These are phyloP conservation scores for Ceyx margarethae DNA, from an alignment of 2,113 vertebrate species.

Conservation along the genomic window DNA sequence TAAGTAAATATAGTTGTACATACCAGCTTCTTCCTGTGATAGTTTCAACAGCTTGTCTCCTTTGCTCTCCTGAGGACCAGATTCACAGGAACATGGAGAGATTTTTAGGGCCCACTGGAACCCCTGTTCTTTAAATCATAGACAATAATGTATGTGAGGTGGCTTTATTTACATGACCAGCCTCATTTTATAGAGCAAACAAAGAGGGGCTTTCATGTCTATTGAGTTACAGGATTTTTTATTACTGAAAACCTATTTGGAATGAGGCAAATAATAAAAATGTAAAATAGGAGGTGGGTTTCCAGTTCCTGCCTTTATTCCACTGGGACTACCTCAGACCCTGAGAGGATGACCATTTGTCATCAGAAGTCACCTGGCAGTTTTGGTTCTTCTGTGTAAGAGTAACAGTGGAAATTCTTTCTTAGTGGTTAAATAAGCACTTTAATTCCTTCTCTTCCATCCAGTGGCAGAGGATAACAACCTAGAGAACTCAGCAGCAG, in stretches of 20 bases:
- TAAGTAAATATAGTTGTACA: background rate
- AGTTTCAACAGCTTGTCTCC: background rate
- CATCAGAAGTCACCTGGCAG: background rate
- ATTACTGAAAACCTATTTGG: background rate
- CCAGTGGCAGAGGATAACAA: background rate
- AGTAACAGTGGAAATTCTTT: background rate
- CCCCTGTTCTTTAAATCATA: background rate
- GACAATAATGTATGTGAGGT: background rate
- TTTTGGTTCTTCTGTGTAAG: background rate
- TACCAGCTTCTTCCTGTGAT: background rate
- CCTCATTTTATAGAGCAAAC: background rate
- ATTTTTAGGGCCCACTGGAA: background rate
- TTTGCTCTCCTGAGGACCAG: background rate
- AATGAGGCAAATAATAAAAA: background rate
- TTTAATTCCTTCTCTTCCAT: background rate
- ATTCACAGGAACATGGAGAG: background rate
- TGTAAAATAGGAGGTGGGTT: background rate
- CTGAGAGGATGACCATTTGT: background rate
- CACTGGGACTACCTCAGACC: background rate
- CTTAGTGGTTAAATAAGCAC: background rate
- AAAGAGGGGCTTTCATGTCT: background rate
- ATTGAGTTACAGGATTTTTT: background rate
- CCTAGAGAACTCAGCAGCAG: background rate
- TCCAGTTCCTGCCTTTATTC: background rate
- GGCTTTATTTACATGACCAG: background rate